A percentile compares a stretch with the other conserved stretches of the same genome.
Evolutionary conservation across 2,113 vertebrate genomes (phyloP).

Genomic region (Gymnocephalus cernua): DNA sequence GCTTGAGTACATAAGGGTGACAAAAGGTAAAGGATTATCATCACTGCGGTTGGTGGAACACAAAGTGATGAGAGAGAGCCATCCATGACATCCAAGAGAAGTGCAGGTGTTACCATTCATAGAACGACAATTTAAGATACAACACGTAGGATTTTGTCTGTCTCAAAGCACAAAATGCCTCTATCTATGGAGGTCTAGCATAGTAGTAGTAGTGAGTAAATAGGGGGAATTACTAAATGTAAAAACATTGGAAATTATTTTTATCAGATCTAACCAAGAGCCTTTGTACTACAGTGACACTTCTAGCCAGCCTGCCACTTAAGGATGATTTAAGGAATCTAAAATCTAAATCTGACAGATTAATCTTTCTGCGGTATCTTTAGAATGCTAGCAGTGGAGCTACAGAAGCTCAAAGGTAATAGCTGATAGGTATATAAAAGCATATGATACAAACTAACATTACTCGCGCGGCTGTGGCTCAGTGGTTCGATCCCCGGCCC

Average conservation of each 20-base stretch:
- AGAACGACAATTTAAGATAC: not conserved
- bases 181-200: not conserved
- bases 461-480: too few species aligned
- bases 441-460: not conserved
- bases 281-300: too few species aligned
- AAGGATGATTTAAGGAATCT: too few species aligned
- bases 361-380: not conserved
- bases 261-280: too few species aligned
- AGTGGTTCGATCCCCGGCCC: too few species aligned
- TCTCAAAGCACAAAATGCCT: not conserved
- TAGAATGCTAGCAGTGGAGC: not conserved
- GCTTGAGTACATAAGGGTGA: not conserved
- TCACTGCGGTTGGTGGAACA: not conserved
- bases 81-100: not conserved
- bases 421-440: not conserved
- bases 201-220: not conserved
- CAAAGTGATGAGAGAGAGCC: not conserved
- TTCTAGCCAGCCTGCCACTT: too few species aligned
- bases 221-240: not conserved
- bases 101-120: constrained; percentile 8
- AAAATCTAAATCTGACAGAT: too few species aligned
- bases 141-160: not conserved
- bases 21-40: not conserved
- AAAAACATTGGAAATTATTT: too few species aligned
- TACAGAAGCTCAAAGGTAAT: not conserved